Percentiles rank a stretch among this genome's conserved stretches.
phyloP scores from a whole-genome alignment of 1,140 invertebrate species.

The Drosophila navojoa region DNA sequence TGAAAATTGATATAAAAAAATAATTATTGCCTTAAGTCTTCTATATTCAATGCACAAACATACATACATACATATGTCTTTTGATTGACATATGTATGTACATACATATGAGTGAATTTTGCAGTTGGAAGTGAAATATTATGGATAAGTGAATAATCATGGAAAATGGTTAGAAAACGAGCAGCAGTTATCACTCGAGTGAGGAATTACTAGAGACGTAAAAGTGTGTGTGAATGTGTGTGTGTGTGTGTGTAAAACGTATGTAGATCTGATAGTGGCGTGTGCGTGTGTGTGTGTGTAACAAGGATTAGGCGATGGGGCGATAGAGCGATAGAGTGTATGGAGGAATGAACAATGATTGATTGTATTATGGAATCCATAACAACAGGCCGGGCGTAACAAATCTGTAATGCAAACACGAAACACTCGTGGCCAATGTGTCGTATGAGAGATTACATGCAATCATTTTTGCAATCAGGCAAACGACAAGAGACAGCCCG shows the following conservation, averaged over 20 bases:
- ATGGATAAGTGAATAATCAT: background rate
- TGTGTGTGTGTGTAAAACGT: too few species aligned
- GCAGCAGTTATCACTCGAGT: background rate
- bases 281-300: background rate
- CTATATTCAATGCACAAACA: too few species aligned
- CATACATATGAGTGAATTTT: too few species aligned
- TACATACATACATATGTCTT: too few species aligned
- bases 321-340: too few species aligned
- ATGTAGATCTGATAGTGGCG: too few species aligned
- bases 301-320: background rate
- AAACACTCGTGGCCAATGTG: conserved; percentile 34
- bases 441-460: conserved; percentile 55
- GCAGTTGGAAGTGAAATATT: background rate
- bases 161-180: background rate
- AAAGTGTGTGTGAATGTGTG: too few species aligned
- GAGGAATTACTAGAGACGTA: too few species aligned
- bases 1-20: too few species aligned
- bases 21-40: too few species aligned
- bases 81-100: too few species aligned
- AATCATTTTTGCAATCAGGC: conserved; percentile 54
- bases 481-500: conserved; percentile 7
- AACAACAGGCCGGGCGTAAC: conserved; percentile 24
- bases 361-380: conserved; percentile 42
- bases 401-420: conserved; percentile 34
- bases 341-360: conserved; percentile 29